Evolutionary conservation across 2,113 vertebrate species (phyloP), one percentile per base, ranked within the genome.

Genomic region (Alouatta palliata): DNA sequence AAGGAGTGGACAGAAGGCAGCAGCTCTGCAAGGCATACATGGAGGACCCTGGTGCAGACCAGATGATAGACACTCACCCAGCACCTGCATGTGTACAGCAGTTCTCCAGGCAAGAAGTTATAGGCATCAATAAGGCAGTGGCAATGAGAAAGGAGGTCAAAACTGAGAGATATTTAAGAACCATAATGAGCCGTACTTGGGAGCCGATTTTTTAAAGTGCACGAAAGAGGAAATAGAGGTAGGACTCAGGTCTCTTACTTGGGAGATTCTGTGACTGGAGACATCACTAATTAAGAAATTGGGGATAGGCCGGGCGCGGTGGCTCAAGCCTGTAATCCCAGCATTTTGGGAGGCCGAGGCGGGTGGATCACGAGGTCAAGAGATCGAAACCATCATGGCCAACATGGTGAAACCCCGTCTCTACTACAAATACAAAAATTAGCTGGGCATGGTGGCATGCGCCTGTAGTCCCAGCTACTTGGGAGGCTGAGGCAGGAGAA

Each of bases 1-100:
- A 0, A 9, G 49, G 12, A 40, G 54, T 4, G 2, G 35, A 19
- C 9, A 37, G 40, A 6, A 49, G 32, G 11, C 17, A 82, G 77
- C 13, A 3, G 30, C 47, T 2, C 47, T 2, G 1, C 17, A n/a
- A 19, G 25, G 14, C 6, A 8, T 1, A 1, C 8, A 8, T 40
- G 13, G 19, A 21, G 66, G 27, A 35, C 8, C 19, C 21, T 0
- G 14, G 43, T 14, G 5, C 25, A 43, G 27, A 14, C 6, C 64
- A 6, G 1, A 8, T 20, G 21, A 35, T 17, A 8, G 49, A n/a
- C 2, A 6, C 37, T 54, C 0, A 8, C 30, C 32, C 25, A 73
- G 43, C 12, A 3, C 4, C 27, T 11, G 5, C 5, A 0, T 14
- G 27, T 49, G 35, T 20, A 37, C 16, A 12, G 85, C 13, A 2